Base-by-base conservation (phyloP, 2,888 invertebrate species). In the Pemphredon lugubris region DNA sequence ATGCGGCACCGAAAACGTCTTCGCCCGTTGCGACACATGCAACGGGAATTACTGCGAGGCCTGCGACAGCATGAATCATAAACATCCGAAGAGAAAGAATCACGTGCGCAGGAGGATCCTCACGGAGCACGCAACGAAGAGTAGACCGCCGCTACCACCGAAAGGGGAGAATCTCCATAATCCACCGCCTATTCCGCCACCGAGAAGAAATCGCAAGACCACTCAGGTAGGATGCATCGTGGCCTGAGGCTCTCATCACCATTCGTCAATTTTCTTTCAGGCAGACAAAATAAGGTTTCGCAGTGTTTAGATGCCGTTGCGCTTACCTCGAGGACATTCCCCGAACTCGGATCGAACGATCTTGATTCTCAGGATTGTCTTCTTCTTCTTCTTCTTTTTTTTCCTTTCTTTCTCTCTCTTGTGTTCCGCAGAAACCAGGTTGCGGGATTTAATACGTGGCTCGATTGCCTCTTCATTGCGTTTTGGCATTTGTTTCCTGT, bases 21-120 rank as follows among this genome's bases (percentile, higher is more conserved):
- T 94, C 76, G 95, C 97, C 5, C 93, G 94, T 34, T 97, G 97
- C 90, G 93, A 95, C 64, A 94, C 95, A 87, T 97, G 97, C 90
- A 93, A 94, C 16, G 96, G 96, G 84, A 95, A 95, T 60, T 96
- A 97, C 82, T 97, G 97, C 88, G 93, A 95, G 63, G 95, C 96
- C 44, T 97, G 97, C 91, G 97, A 97, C 88, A 96, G 97, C 88
- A 97, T 97, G 96, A 97, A 96, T 90, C 97, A 97, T 90, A 93
- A 96, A 74, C 97, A 97, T 89, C 97, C 97, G 0, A 97, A 97
- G 86, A 92, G 97, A 72, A 94, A 95, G 81, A 92, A 93, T 74
- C 97, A 97, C 88, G 91, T 94, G 75, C 92, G 97, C 86, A 61
- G 78, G 45, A 67, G 76, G 60, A 79, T 81, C 53, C 14, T 72